Evolutionary conservation across 2,797 vertebrate species (phyloP).

Genomic region (Parauchenoglanis ngamensis): DNA sequence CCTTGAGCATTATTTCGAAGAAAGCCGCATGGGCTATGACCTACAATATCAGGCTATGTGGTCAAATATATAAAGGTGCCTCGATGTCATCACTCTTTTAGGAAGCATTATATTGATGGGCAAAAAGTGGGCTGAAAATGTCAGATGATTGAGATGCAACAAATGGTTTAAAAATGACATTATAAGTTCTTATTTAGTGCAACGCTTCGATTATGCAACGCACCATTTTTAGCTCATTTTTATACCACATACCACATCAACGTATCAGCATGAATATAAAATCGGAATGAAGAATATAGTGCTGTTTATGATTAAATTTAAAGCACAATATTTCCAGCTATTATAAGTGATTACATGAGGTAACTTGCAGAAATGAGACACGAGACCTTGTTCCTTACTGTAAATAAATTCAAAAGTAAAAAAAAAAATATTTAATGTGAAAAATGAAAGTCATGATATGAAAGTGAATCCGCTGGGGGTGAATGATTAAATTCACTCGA

Average conservation of each 20-base stretch:
- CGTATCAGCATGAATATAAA: neutral
- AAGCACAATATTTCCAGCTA: neutral
- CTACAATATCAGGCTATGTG: conserved; percentile 15
- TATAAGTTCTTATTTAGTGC: neutral
- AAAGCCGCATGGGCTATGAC: neutral
- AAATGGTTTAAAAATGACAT: neutral
- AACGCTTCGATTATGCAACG: neutral
- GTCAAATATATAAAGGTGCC: conserved; percentile 11
- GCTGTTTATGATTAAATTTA: neutral
- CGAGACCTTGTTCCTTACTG: conserved; percentile 46
- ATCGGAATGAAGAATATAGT: too few relatives aligned
- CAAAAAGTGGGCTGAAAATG: neutral
- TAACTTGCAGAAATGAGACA: conserved; percentile 19
- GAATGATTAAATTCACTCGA: conserved; percentile 60
- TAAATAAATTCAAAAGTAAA: conserved; percentile 58
- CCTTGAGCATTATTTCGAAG: conserved; percentile 5
- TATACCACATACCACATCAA: neutral
- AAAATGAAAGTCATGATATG: conserved; percentile 55
- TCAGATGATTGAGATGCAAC: conserved; percentile 3
- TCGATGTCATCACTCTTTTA: neutral
- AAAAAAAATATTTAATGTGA: neutral
- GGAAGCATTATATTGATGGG: neutral
- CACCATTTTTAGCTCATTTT: neutral
- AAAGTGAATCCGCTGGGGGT: conserved; percentile 54
- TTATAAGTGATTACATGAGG: neutral